Percentiles rank a stretch among this genome's conserved stretches.
Evolutionary conservation across 2,888 invertebrate genomes (phyloP).

Genomic region (Synanthedon tipuliformis): DNA sequence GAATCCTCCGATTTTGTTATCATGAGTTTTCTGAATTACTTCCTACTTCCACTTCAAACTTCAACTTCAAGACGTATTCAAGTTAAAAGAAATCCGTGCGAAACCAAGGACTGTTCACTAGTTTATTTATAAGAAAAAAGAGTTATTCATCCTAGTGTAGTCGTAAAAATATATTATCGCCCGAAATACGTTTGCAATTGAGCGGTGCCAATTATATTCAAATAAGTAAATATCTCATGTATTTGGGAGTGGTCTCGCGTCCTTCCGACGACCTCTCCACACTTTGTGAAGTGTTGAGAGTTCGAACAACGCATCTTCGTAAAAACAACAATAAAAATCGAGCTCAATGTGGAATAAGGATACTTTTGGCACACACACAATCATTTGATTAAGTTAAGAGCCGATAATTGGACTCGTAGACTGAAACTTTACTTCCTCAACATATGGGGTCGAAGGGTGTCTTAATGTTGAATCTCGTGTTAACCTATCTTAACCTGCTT

Average conservation of each 20-base stretch:
- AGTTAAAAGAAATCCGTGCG: too few relatives aligned
- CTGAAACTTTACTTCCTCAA: slow-evolving; percentile 3
- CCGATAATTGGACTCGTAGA: slow-evolving; percentile 8
- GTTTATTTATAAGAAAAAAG: too few relatives aligned
- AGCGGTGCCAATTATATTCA: slow-evolving; percentile 5
- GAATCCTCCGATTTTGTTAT: too few relatives aligned
- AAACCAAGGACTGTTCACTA: too few relatives aligned
- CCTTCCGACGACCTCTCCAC: slow-evolving; percentile 12
- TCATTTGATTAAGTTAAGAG: slow-evolving; percentile 35
- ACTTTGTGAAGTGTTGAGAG: slow-evolving; percentile 9
- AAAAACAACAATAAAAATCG: slow-evolving; percentile 7
- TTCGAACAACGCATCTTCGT: slow-evolving; percentile 5
- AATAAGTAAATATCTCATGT: slow-evolving; percentile 5
- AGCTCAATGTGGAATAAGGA: slow-evolving; percentile 6
- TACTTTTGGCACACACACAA: slow-evolving; percentile 7
- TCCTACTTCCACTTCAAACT: too few relatives aligned
- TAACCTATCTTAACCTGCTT: too few relatives aligned
- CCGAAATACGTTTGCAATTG: not conserved
- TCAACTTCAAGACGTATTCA: too few relatives aligned
- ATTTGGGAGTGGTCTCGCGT: slow-evolving; percentile 4
- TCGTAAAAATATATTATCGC: not conserved
- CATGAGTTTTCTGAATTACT: too few relatives aligned
- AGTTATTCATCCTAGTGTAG: not conserved
- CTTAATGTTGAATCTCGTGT: too few relatives aligned
- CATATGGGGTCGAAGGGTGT: slow-evolving; percentile 4